Conservation (phyloP, 2,113 vertebrate species). For the Myiozetetes cayanensis region DNA sequence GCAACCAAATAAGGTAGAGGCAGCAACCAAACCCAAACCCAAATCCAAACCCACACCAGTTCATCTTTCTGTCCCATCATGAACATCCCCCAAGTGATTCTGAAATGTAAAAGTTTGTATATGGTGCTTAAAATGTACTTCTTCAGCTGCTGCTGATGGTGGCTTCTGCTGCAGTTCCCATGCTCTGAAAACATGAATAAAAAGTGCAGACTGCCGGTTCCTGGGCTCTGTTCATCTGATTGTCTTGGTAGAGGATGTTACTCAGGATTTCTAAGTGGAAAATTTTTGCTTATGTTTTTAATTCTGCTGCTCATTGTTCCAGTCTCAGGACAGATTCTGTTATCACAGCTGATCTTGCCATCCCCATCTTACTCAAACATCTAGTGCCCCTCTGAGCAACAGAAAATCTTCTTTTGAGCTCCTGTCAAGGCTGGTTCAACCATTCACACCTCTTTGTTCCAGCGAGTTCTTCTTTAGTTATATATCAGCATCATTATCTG, state of each 20-base stretch:
- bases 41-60: background rate
- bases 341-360: background rate
- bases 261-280: background rate
- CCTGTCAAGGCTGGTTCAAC: background rate
- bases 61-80: background rate
- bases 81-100: background rate
- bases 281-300: background rate
- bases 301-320: background rate
- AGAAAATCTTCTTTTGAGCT: background rate
- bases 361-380: background rate
- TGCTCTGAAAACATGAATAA: background rate
- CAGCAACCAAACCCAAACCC: background rate
- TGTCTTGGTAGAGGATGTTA: background rate
- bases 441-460: background rate
- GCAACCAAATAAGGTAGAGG: background rate
- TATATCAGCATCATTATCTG: background rate
- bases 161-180: background rate
- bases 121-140: background rate
- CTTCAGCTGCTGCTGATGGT: background rate
- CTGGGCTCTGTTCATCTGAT: background rate
- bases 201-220: fast-evolving
- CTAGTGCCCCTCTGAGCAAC: background rate
- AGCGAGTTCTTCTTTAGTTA: background rate
- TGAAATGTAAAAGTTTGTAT: background rate
- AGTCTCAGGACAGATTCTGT: background rate